Evolutionary conservation across 53 echinoderm and acorn worm genomes (phyloP), one percentile per base, ranked within the genome.

Genomic region (Arbacia lixula): DNA sequence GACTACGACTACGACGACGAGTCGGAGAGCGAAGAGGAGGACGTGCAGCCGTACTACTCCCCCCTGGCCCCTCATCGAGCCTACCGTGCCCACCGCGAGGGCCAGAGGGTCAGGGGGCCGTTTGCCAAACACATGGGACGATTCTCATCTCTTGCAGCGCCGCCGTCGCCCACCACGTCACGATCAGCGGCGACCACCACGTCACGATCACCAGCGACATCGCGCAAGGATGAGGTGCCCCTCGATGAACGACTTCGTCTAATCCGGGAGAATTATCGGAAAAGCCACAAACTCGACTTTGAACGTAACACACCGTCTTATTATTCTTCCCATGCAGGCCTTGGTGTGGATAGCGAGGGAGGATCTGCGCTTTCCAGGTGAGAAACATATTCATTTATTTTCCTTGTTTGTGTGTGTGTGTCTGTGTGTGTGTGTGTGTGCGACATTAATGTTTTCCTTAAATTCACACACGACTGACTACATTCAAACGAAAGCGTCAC

Each of bases 301-400:
- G 49, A 81, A 33, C 82, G 82, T 81, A 63, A 81, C 17, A 21
- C 41, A 6, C 60, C 63, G n/a, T 8, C 14, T 38, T 38, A 19
- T 68, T 64, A 71, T 81, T 89, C 60, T 85, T 71, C 69, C 46
- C 80, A 80, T 85, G 83, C 87, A 92, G 92, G 92, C 72, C 86
- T 89, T 66, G 89, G 86, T 41, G 92, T 83, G 11, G 86, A 86
- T 22, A 92, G 89, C 40, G 92, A 92, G 53, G 61, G 39, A n/a
- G 89, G 79, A 67, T 85, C 91, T 24, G 78, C 89, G 53, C 68
- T 87, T 9, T 89, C 92, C 60, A 84, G 86, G 92, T 92, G 36
- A 89, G 92, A 79, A 68, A 37, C 36, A 36, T 11, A 37, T 6
- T 68, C 8, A 39, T 46, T 46, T 46, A 14, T 46, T 41, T 68